These are phyloP conservation scores for Ormyrus pomaceus DNA, from an alignment of 2,888 invertebrate genomes.

Conservation along the genomic window DNA sequence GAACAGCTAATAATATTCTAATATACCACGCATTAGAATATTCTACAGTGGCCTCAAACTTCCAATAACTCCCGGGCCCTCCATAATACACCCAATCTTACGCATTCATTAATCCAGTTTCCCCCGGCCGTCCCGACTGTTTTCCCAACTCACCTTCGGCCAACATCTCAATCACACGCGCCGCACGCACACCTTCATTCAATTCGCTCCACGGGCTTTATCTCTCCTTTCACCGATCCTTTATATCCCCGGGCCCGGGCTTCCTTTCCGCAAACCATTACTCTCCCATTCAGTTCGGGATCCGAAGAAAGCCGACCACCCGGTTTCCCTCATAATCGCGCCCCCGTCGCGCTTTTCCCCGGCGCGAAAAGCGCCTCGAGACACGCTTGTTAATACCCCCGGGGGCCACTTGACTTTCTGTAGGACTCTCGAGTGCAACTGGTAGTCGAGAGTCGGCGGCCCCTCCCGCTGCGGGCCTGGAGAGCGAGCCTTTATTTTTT, in stretches of 20 bases:
- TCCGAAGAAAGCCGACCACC: slow-evolving; percentile 45
- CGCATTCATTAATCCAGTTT: slow-evolving; percentile 22
- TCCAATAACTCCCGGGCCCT: too few species aligned
- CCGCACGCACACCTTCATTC: slow-evolving; percentile 12
- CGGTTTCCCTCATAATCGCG: not conserved
- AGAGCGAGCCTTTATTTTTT: slow-evolving; percentile 8
- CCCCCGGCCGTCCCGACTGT: not conserved
- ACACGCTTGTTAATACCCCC: slow-evolving; percentile 4
- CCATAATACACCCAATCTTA: not conserved
- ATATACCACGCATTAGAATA: too few species aligned
- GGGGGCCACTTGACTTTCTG: slow-evolving; percentile 60
- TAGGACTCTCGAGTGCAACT: slow-evolving; percentile 68
- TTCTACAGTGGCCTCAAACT: too few species aligned
- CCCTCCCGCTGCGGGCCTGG: not conserved
- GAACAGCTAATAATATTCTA: too few species aligned
- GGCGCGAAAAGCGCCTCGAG: not conserved
- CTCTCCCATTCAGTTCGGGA: slow-evolving; percentile 14
- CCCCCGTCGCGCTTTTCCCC: not conserved
- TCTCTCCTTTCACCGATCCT: slow-evolving; percentile 27
- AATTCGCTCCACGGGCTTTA: not conserved
- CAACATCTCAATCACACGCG: slow-evolving; percentile 28
- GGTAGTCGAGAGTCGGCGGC: slow-evolving; percentile 59
- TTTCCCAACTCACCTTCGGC: slow-evolving; percentile 16
- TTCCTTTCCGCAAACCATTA: slow-evolving; percentile 45
- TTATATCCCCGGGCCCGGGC: not conserved